Conservation (phyloP, 2,888 invertebrate species). For the Ypsolopha scabrella region DNA sequence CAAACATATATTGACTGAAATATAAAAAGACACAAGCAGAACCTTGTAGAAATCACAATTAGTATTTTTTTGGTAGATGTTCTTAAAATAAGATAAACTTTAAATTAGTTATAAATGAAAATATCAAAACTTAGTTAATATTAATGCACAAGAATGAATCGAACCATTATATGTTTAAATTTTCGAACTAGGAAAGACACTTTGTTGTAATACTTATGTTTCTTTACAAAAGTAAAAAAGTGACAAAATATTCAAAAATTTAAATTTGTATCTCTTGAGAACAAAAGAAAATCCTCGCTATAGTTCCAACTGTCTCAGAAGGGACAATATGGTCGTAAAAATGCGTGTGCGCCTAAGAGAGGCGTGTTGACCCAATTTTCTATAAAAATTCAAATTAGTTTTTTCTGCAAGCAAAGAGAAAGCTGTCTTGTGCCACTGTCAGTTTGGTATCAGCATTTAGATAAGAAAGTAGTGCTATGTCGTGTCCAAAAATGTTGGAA, state of each 20-base stretch:
- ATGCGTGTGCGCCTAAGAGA: constrained; percentile 38
- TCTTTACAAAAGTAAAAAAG: too few relatives aligned
- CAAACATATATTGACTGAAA: too few relatives aligned
- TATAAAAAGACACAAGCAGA: too few relatives aligned
- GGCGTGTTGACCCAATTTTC: constrained; percentile 49
- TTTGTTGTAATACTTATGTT: too few relatives aligned
- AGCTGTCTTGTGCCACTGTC: constrained; percentile 28
- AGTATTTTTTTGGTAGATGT: too few relatives aligned
- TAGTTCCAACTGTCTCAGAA: constrained; percentile 11
- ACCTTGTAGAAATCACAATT: too few relatives aligned
- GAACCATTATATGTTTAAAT: too few relatives aligned
- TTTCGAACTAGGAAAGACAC: too few relatives aligned
- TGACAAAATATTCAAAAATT: not conserved
- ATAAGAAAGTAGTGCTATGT: constrained; percentile 45
- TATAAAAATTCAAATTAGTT: constrained; percentile 63
- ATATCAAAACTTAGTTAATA: too few relatives aligned
- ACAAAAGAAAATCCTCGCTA: not conserved
- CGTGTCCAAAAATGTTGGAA: constrained; percentile 6
- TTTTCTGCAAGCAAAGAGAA: constrained; percentile 60
- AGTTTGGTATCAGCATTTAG: constrained; percentile 44
- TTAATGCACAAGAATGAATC: too few relatives aligned
- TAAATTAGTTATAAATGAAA: too few relatives aligned
- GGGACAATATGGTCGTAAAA: constrained; percentile 19
- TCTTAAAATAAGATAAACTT: too few relatives aligned
- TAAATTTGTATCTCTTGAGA: not conserved